A percentile compares a stretch with the other conserved stretches of the same genome.
phyloP scores from a whole-genome alignment of 1,140 invertebrate species.

The Drosophila sproati region DNA sequence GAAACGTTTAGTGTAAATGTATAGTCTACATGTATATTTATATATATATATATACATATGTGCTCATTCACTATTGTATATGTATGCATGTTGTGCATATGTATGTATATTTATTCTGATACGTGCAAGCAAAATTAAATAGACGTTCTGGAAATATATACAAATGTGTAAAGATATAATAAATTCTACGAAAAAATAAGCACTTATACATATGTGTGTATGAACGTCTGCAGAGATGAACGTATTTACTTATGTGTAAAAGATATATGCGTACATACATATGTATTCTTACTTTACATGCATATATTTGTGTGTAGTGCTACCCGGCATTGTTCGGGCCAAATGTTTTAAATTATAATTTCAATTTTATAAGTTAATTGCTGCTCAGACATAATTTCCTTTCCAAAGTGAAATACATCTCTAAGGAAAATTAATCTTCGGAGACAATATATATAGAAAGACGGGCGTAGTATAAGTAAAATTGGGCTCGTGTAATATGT shows the following conservation, averaged over 20 bases:
- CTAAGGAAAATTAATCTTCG: too few species aligned
- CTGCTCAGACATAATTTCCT: too few species aligned
- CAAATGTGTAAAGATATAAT: slow-evolving; percentile 11
- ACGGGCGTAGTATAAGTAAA: too few species aligned
- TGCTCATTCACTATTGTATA: slow-evolving; percentile 6
- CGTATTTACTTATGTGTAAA: not conserved
- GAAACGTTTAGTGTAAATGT: not conserved
- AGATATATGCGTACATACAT: not conserved
- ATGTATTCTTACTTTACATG: not conserved
- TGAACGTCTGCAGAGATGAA: not conserved
- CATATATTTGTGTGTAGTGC: not conserved
- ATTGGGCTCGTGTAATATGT: too few species aligned
- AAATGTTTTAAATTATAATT: not conserved
- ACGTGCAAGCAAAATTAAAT: slow-evolving; percentile 14
- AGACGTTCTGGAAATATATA: slow-evolving; percentile 11
- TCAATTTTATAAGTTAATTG: not conserved
- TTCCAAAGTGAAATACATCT: too few species aligned
- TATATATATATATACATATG: not conserved
- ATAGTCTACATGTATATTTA: not conserved
- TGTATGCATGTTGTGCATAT: slow-evolving; percentile 16
- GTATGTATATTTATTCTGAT: slow-evolving; percentile 11
- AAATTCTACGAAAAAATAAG: not conserved
- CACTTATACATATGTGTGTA: not conserved
- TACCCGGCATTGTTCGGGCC: not conserved
- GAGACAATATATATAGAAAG: too few species aligned